Evolutionary conservation across 30 jellyfish, hydroid and myxozoan species (phyloP).

Genomic region (Aurelia coerulea): DNA sequence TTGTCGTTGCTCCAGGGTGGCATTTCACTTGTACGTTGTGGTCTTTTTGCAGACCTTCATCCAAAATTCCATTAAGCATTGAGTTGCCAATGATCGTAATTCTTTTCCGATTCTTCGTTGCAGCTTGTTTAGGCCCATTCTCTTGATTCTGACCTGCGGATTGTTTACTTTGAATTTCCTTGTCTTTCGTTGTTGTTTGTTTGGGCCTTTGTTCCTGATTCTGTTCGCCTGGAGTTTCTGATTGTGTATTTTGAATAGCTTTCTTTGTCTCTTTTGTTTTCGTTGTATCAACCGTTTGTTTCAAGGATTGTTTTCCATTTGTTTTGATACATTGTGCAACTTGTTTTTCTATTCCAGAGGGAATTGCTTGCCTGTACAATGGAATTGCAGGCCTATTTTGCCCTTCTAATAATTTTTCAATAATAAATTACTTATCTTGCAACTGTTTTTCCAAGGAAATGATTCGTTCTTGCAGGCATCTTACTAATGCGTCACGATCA

Average conservation of each 20-base stretch:
- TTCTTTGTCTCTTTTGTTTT: background rate
- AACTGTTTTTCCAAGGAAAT: no score
- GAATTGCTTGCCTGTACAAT: background rate
- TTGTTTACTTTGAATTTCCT: no score
- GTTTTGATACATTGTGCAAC: background rate
- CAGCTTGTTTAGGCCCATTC: background rate
- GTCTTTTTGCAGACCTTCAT: conserved; percentile 7
- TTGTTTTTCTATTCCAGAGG: conserved; percentile 7
- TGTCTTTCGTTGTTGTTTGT: conserved; percentile 3
- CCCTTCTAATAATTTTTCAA: no score
- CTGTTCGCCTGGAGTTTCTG: no score
- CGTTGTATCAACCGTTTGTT: conserved; percentile 2
- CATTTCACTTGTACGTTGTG: conserved; percentile 13
- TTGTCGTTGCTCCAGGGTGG: background rate
- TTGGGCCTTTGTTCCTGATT: background rate
- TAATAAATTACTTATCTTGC: no score
- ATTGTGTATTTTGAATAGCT: no score
- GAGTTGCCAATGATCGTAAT: no score
- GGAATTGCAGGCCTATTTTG: background rate
- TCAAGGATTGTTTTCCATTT: background rate
- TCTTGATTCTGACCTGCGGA: no score
- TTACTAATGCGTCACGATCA: conserved; percentile 6
- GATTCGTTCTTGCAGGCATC: no score
- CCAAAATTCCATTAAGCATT: no score
- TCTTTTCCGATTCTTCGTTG: background rate